These are phyloP conservation scores for Orussus abietinus DNA, from an alignment of 1,140 invertebrate species.

Conservation along the genomic window DNA sequence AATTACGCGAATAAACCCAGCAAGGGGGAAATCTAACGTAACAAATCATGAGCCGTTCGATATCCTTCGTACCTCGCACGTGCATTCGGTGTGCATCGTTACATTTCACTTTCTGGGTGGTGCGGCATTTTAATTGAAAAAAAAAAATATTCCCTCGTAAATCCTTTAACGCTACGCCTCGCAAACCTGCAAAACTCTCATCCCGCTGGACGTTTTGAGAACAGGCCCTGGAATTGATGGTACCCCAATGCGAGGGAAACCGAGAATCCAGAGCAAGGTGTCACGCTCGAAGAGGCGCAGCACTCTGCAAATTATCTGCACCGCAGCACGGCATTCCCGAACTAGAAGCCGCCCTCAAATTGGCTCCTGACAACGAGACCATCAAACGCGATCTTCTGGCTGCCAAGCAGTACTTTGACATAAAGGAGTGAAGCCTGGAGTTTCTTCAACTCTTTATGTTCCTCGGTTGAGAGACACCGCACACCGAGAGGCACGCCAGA, in stretches of 20 bases:
- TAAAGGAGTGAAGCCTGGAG: conserved; percentile 27
- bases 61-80: no score
- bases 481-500: no score
- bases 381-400: conserved; percentile 46
- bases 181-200: no score
- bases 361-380: conserved; percentile 56
- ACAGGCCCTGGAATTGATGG: conserved; percentile 68
- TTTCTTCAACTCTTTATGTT: no score
- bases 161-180: neutral
- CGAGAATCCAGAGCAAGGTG: conserved; percentile 65
- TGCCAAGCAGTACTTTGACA: conserved; percentile 31
- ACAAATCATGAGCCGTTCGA: no score
- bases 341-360: conserved; percentile 66
- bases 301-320: conserved; percentile 67
- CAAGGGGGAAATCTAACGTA: no score
- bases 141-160: no score
- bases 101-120: conserved; percentile 13
- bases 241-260: conserved; percentile 68
- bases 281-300: conserved; percentile 67
- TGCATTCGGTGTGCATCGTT: no score
- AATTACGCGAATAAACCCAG: no score
- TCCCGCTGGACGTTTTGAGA: no score
- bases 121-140: conserved; percentile 23
- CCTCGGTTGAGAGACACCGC: no score
- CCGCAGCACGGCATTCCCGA: conserved; percentile 70